These are phyloP conservation scores for Apodemia hepburni DNA, from an alignment of 2,888 invertebrate species.

Conservation along the genomic window DNA sequence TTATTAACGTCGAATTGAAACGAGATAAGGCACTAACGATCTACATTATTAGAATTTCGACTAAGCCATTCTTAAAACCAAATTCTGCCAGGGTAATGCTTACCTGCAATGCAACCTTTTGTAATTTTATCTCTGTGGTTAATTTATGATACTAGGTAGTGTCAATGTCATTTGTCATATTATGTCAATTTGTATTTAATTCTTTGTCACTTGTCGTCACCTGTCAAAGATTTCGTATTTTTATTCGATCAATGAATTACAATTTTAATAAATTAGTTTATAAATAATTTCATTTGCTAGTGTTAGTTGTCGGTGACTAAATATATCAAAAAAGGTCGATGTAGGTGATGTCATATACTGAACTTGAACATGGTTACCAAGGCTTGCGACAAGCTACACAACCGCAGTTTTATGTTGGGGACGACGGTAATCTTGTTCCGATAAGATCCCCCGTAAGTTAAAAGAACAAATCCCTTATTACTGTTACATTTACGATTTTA, in stretches of 20 bases:
- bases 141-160: too few species aligned
- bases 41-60: too few species aligned
- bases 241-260: neutral
- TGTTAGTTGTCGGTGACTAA: neutral
- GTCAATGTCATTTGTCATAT: too few species aligned
- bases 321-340: conserved; percentile 32
- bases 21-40: too few species aligned
- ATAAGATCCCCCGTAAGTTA: conserved; percentile 80
- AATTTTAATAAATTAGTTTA: neutral
- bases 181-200: neutral
- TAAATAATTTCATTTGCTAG: neutral
- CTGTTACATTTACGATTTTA: neutral
- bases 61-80: too few species aligned
- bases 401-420: conserved; percentile 87
- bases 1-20: too few species aligned
- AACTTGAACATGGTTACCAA: conserved; percentile 95
- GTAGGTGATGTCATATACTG: conserved; percentile 92
- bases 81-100: too few species aligned
- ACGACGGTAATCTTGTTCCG: conserved; percentile 82
- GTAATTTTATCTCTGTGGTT: too few species aligned
- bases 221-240: neutral
- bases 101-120: too few species aligned
- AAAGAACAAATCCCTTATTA: conserved; percentile 1
- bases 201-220: neutral
- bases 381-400: conserved; percentile 86